These are phyloP conservation scores for Brenthis daphne DNA, from an alignment of 2,888 invertebrate species.

Conservation along the genomic window DNA sequence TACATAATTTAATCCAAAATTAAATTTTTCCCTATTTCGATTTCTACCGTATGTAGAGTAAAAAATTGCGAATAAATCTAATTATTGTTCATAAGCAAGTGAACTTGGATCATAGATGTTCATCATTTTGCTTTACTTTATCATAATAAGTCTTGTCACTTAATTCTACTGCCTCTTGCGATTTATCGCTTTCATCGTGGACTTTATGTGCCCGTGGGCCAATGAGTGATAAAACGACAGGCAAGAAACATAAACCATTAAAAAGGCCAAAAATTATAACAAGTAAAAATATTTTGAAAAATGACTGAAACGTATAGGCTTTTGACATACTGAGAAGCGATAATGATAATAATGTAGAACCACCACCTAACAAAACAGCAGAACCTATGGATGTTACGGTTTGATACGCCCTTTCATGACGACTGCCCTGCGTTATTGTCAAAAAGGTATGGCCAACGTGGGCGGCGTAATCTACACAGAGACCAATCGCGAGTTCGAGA, in stretches of 20 bases:
- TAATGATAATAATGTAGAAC: slow-evolving; percentile 88
- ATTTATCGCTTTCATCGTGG: slow-evolving; percentile 46
- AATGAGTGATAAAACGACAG: slow-evolving; percentile 87
- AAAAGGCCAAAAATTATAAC: slow-evolving; percentile 90
- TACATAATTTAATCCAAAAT: too few relatives aligned
- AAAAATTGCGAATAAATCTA: too few relatives aligned
- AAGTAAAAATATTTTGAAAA: slow-evolving; percentile 88
- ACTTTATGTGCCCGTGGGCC: slow-evolving; percentile 83
- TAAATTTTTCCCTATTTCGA: too few relatives aligned
- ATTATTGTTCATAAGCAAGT: not conserved
- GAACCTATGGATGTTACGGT: slow-evolving; percentile 88
- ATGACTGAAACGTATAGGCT: slow-evolving; percentile 89
- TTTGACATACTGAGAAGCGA: slow-evolving; percentile 86
- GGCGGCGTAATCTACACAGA: slow-evolving; percentile 92
- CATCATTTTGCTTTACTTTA: slow-evolving; percentile 37
- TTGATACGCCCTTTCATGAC: slow-evolving; percentile 82
- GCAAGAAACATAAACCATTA: slow-evolving; percentile 88
- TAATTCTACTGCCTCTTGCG: slow-evolving; percentile 62
- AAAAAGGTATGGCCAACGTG: slow-evolving; percentile 92
- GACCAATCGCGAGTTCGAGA: slow-evolving; percentile 89
- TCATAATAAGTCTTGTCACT: slow-evolving; percentile 54
- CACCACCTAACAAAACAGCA: slow-evolving; percentile 89
- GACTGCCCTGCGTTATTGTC: slow-evolving; percentile 79
- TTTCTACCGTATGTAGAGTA: too few relatives aligned
- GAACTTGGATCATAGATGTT: slow-evolving; percentile 16